These are phyloP conservation scores for Cosmopolites sordidus DNA, from an alignment of 2,888 invertebrate species.

Conservation along the genomic window DNA sequence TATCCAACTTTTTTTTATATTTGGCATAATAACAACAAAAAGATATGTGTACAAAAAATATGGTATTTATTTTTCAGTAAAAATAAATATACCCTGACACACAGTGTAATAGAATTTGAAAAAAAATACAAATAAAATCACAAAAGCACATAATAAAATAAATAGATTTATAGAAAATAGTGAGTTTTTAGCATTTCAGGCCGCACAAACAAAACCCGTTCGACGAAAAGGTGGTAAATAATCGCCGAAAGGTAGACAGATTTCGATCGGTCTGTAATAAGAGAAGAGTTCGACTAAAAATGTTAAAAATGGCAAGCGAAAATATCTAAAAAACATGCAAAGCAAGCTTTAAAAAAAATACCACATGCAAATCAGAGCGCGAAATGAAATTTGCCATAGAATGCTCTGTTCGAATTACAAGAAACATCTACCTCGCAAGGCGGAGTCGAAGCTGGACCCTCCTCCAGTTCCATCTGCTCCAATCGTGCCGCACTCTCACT, in stretches of 20 bases:
- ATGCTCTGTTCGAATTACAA: conserved; percentile 11
- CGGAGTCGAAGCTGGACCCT: conserved; percentile 31
- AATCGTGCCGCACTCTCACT: conserved; percentile 15
- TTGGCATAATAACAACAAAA: too few species aligned
- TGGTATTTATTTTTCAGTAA: too few species aligned
- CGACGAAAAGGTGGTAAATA: conserved; percentile 12
- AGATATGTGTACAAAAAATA: too few species aligned
- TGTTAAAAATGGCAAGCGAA: not conserved
- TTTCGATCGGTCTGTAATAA: conserved; percentile 13
- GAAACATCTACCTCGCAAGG: conserved; percentile 38
- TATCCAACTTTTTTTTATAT: too few species aligned
- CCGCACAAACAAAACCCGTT: conserved; percentile 16
- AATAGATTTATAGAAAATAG: not conserved
- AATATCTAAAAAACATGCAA: conserved; percentile 1
- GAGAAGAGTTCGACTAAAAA: conserved; percentile 4
- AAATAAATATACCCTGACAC: too few species aligned
- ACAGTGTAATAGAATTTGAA: too few species aligned
- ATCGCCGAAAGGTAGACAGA: conserved; percentile 11
- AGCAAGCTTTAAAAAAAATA: conserved; percentile 7
- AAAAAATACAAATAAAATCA: too few species aligned
- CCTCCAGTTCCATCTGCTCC: not conserved
- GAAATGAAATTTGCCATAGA: conserved; percentile 25
- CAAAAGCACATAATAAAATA: not conserved
- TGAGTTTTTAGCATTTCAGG: conserved; percentile 8
- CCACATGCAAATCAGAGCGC: conserved; percentile 9